Percentiles rank a stretch among this genome's conserved stretches.
phyloP scores from a whole-genome alignment of 2,113 vertebrate genomes.

The Bombycilla garrulus region DNA sequence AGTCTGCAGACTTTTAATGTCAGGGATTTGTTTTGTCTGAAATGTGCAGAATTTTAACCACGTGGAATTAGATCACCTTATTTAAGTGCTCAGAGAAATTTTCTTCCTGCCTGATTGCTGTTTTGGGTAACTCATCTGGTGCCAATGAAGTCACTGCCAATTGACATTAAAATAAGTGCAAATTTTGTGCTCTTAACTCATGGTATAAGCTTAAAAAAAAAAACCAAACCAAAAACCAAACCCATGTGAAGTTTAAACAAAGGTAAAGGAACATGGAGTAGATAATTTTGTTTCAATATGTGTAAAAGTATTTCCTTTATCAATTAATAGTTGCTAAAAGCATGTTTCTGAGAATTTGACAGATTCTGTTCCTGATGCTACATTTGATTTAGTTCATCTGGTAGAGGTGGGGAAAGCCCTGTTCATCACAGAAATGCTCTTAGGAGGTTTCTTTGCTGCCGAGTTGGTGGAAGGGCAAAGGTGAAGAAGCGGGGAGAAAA shows the following conservation, averaged over 20 bases:
- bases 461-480: slow-evolving; percentile 2
- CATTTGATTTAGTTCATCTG: neutral
- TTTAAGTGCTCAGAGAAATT: neutral
- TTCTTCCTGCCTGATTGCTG: neutral
- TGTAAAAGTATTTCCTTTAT: neutral
- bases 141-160: neutral
- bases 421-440: neutral
- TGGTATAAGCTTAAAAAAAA: neutral
- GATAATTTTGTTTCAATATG: neutral
- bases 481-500: neutral
- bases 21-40: neutral
- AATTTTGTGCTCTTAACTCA: neutral
- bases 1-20: neutral
- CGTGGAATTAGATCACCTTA: neutral
- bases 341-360: neutral
- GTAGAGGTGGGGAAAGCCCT: neutral
- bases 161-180: neutral
- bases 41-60: neutral
- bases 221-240: no score
- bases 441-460: neutral
- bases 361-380: neutral
- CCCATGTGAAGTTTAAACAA: neutral
- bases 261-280: neutral
- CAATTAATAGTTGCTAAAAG: neutral
- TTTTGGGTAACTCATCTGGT: neutral